These are phyloP conservation scores for Pachyuromys duprasi DNA, from an alignment of 2,797 vertebrate genomes.

Conservation along the genomic window DNA sequence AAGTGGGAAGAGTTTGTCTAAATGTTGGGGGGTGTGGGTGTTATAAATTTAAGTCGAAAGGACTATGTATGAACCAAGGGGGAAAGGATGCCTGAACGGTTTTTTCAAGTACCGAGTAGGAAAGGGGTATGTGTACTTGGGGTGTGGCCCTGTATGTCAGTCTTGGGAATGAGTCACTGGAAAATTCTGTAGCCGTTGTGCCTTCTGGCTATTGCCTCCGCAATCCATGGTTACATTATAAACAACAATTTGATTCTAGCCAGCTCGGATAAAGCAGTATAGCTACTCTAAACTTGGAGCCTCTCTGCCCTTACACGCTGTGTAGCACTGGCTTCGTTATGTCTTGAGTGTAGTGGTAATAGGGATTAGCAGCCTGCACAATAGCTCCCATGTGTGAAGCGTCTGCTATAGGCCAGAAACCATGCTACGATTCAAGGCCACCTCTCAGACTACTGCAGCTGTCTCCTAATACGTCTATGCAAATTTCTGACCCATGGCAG, in stretches of 20 bases:
- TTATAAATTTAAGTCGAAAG: slow-evolving; percentile 57
- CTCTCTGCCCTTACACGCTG: neutral
- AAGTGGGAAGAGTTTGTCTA: neutral
- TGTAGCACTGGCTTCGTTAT: neutral
- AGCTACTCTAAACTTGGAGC: neutral
- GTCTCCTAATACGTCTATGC: neutral
- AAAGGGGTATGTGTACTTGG: neutral
- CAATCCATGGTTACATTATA: slow-evolving; percentile 20
- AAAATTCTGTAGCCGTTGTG: slow-evolving; percentile 53
- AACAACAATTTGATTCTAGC: neutral
- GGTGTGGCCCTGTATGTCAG: neutral
- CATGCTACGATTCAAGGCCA: neutral
- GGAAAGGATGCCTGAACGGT: neutral
- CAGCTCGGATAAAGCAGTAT: neutral
- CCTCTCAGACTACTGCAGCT: neutral
- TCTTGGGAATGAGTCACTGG: slow-evolving; percentile 63
- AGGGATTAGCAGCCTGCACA: neutral
- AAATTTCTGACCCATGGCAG: neutral
- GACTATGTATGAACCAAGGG: neutral
- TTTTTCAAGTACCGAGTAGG: neutral
- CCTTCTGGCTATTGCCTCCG: slow-evolving; percentile 14
- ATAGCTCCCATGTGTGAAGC: neutral
- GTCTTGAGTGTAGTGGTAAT: neutral
- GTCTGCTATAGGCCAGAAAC: neutral
- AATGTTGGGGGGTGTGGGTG: neutral